Conservation (phyloP, 2,888 invertebrate genomes). For the Byasa hedistus region DNA sequence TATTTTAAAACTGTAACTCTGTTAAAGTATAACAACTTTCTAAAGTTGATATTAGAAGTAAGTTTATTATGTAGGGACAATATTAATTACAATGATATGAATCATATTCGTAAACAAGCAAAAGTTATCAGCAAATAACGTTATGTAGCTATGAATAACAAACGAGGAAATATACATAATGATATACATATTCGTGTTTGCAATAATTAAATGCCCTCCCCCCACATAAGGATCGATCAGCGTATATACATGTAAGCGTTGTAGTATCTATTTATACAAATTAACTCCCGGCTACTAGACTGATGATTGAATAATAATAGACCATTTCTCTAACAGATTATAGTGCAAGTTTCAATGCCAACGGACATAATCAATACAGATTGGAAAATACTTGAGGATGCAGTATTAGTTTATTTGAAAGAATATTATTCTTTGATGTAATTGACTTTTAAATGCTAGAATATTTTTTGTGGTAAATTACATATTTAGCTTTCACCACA, state of each 20-base stretch:
- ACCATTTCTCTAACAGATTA: not conserved
- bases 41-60: too few species aligned
- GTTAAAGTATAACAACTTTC: too few species aligned
- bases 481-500: not conserved
- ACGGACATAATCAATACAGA: not conserved
- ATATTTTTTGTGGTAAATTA: not conserved
- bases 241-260: not conserved
- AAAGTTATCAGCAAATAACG: constrained; percentile 2
- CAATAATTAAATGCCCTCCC: constrained; percentile 6
- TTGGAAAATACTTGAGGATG: not conserved
- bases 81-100: not conserved
- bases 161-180: constrained; percentile 6
- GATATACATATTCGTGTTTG: not conserved
- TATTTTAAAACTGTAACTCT: too few species aligned
- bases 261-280: not conserved
- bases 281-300: not conserved
- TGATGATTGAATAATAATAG: not conserved
- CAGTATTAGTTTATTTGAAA: not conserved
- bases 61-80: too few species aligned
- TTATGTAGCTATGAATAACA: constrained; percentile 12
- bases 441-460: not conserved
- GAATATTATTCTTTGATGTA: not conserved
- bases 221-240: not conserved
- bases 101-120: constrained; percentile 21
- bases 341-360: not conserved